A percentile compares a stretch with the other conserved stretches of the same genome.
These are phyloP conservation scores for Ecdyonurus torrentis DNA, from an alignment of 2,888 invertebrate genomes.

Conservation along the genomic window DNA sequence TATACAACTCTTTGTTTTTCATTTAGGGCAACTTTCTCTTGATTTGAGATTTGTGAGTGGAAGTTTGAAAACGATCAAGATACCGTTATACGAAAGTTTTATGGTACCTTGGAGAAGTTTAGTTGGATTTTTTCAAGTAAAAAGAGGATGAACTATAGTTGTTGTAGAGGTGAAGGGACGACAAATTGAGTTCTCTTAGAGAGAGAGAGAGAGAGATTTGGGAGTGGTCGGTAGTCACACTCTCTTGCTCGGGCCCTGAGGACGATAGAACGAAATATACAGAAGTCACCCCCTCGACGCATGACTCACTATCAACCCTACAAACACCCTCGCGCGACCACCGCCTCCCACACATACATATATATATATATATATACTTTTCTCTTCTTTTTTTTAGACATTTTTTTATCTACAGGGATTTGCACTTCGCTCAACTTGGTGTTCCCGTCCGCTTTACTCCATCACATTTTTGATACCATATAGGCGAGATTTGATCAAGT, in stretches of 20 bases:
- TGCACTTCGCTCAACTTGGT: not conserved
- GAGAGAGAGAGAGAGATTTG: not conserved
- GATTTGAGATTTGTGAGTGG: too few species aligned
- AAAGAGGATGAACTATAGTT: not conserved
- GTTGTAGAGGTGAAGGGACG: not conserved
- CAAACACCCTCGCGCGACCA: not conserved
- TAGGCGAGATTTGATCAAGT: not conserved
- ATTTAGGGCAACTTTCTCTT: too few species aligned
- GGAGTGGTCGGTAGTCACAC: not conserved
- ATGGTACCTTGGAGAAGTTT: not conserved
- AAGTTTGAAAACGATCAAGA: not conserved
- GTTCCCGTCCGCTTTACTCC: not conserved
- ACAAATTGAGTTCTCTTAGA: not conserved
- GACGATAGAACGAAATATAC: not conserved
- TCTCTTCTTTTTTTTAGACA: not conserved
- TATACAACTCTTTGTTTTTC: too few species aligned
- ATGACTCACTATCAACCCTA: not conserved
- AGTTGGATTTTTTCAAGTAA: not conserved
- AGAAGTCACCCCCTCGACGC: not conserved
- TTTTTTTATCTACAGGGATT: conserved; percentile 3
- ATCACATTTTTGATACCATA: not conserved
- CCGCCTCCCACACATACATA: not conserved
- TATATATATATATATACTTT: too few species aligned
- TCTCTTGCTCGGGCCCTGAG: not conserved
- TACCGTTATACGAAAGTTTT: not conserved